Base-by-base conservation (phyloP, 2,888 invertebrate species). In the Hololepta plana region DNA sequence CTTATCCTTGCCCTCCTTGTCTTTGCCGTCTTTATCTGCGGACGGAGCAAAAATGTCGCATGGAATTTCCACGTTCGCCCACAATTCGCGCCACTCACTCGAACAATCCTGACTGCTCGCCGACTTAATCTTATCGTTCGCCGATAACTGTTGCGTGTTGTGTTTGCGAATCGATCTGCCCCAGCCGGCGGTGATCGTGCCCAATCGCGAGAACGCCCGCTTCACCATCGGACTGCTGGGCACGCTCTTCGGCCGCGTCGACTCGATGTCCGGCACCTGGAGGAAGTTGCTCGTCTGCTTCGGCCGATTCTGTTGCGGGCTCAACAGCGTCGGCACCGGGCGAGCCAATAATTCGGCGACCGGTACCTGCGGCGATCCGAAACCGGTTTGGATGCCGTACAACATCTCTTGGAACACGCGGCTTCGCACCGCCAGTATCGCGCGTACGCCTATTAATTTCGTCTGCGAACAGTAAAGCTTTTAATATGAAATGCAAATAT, bases 151-250 rank as follows among this genome's bases (percentile, higher is more conserved):
- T 32, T 80, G 76, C 2, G 79, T 69, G 45, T 81, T 80, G 39
- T 76, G 76, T 45, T 82, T 85, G 33, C 84, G 62, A 40, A 85
- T 82, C 32, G 82, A 82, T 23, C 82, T 65, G 1, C 87, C 85
- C 84, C 85, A 87, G 23, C 84, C 84, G 1, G 87, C 82, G 1
- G 87, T 87, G 40, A 88, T 76, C 24, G 81, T 87, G 9, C 87
- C 85, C 31, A 88, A 59, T 10, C 87, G 67, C n/a, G 84, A 84
- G 52, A 88, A 85, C 2, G 88, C 87, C 13, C 88, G 64, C 53
- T 85, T 85, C 36, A 88, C 84, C 84, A 88, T 88, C 15, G 88
- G 88, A 21, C 87, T 87, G 41, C 84, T 85, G 14, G 88, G 88
- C 32, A 88, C 88, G 53, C 87, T 87, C 60, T 88, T 88, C 38